Percentiles rank a stretch among this genome's conserved stretches.
These are phyloP conservation scores for Lampris incognitus DNA, from an alignment of 2,113 vertebrate species.

Conservation along the genomic window DNA sequence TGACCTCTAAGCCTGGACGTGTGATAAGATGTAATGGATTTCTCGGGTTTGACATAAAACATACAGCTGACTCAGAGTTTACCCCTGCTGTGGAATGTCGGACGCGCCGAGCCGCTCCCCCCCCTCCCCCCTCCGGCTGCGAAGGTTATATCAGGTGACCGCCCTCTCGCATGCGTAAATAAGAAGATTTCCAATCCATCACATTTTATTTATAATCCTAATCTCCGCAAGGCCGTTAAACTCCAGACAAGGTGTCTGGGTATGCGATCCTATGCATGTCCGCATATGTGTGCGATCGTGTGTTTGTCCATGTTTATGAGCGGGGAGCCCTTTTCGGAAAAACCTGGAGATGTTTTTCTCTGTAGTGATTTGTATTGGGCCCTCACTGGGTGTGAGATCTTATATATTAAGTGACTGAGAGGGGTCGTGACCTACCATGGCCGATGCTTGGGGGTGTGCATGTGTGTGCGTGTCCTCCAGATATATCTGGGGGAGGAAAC, in stretches of 20 bases:
- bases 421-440: too few relatives aligned
- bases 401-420: too few relatives aligned
- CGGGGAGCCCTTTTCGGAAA: too few relatives aligned
- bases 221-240: constrained; percentile 61
- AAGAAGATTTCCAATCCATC: constrained; percentile 45
- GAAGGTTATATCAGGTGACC: constrained; percentile 34
- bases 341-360: too few relatives aligned
- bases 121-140: background rate
- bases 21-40: constrained; percentile 73
- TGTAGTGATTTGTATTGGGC: too few relatives aligned
- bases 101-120: constrained; percentile 21
- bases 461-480: background rate
- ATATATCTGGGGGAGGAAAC: too few relatives aligned
- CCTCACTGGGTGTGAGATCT: too few relatives aligned
- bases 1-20: constrained; percentile 71
- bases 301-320: too few relatives aligned
- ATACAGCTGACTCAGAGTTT: constrained; percentile 56
- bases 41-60: constrained; percentile 69
- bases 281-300: background rate
- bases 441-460: background rate
- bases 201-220: constrained; percentile 50
- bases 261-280: background rate
- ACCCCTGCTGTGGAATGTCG: constrained; percentile 55
- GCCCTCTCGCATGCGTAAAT: constrained; percentile 31
- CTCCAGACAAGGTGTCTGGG: constrained; percentile 46